These are phyloP conservation scores for Apolygus lucorum DNA, from an alignment of 1,140 invertebrate genomes.

Conservation along the genomic window DNA sequence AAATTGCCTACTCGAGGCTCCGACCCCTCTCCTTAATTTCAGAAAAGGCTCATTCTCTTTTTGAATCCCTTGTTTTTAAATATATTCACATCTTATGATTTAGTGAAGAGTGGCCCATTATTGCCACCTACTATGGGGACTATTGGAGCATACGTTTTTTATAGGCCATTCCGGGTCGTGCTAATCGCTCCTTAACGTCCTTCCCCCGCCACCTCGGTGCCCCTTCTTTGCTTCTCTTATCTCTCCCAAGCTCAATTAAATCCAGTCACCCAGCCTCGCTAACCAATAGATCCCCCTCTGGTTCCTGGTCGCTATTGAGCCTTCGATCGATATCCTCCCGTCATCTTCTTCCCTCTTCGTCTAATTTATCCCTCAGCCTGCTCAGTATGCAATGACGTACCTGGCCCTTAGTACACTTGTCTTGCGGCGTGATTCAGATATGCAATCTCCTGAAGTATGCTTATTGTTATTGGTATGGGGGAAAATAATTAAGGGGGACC, in stretches of 20 bases:
- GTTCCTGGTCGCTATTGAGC: neutral
- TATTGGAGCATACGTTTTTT: constrained; percentile 28
- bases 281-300: constrained; percentile 11
- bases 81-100: constrained; percentile 25
- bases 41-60: constrained; percentile 18
- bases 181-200: constrained; percentile 27
- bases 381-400: constrained; percentile 8
- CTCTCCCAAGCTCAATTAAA: constrained; percentile 16
- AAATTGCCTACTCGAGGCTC: constrained; percentile 23
- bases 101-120: constrained; percentile 22
- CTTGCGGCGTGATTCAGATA: too few species aligned
- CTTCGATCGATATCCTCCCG: neutral
- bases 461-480: too few species aligned
- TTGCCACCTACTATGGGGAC: constrained; percentile 22
- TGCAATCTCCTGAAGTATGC: too few species aligned
- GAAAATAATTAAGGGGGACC: too few species aligned
- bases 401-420: too few species aligned
- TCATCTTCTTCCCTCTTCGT: neutral
- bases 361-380: constrained; percentile 4
- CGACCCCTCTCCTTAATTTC: constrained; percentile 24
- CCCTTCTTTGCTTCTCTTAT: constrained; percentile 11
- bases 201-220: neutral
- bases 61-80: constrained; percentile 21
- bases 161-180: constrained; percentile 24
- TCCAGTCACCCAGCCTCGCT: neutral